Evolutionary conservation across 2,888 invertebrate species (phyloP), one percentile per base, ranked within the genome.

Genomic region (Hyppa rectilinea): DNA sequence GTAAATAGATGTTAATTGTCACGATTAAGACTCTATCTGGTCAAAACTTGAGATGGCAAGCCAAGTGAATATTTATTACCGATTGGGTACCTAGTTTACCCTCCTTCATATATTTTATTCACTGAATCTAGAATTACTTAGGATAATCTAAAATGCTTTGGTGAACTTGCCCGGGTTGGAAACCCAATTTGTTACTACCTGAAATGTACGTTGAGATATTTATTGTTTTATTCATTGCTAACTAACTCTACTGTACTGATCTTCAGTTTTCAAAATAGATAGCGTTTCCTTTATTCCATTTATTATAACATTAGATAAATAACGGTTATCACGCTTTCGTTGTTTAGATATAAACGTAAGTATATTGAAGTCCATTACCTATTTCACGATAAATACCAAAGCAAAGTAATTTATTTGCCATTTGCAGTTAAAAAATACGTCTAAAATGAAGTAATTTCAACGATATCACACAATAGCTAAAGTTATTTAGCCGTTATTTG

Each of bases 1-100:
- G 72, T 66, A 38, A 67, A 61, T 80, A 38, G 47, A 75, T 76
- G 66, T 47, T 71, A 74, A 77, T 62, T 58, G 26, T 67, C 47
- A 29, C 52, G 38, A 77, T 67, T 50, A 58, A 47, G 29, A 17
- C 50, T 53, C 12, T 26, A 55, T 55, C 38, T 78, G 34, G 40
- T 1, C 47, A 17, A 49, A 49, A 64, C 59, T 59, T 45, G 12
- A 49, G 45, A 55, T 49, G 55, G 17, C 17, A 40, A 45, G 34
- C 17, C 26, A 50, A 56, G 38, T 36, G 12, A n/a, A 45, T 49
- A 56, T 45, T 29, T 23, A 43, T 47, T 7, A 12, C 26, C 7
- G 66, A 53, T 38, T 53, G 29, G 26, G 26, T 40, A 23, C 47
- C 5, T 47, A 12, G 12, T 2, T 47, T 7, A 0, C 0, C 14